phyloP scores from a whole-genome alignment of 2,797 vertebrate species.

The Oceanodroma leucorhoa region DNA sequence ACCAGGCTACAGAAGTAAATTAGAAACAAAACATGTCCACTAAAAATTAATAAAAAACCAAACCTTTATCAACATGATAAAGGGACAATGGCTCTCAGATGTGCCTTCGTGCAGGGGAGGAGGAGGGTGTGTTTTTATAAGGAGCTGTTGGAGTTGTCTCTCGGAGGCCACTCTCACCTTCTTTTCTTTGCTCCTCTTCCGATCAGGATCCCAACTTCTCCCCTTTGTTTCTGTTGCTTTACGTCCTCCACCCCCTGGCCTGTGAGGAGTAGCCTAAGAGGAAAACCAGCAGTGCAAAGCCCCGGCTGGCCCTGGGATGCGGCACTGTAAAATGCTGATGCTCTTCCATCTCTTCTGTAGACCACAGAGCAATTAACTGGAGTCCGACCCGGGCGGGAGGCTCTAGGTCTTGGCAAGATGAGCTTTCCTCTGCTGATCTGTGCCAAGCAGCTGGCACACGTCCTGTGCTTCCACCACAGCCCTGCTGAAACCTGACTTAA shows the following conservation, averaged over 20 bases:
- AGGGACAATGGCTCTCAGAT: not conserved
- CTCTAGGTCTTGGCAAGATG: not conserved
- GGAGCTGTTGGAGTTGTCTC: not conserved
- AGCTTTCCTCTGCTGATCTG: not conserved
- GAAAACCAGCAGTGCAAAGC: not conserved
- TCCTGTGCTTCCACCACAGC: not conserved
- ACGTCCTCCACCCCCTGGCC: not conserved
- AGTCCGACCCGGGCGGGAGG: not conserved
- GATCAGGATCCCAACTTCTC: not conserved
- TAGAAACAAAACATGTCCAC: not conserved
- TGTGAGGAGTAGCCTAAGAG: not conserved
- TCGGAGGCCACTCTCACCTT: not conserved
- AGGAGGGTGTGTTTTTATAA: not conserved
- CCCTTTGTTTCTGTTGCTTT: not conserved
- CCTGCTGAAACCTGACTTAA: not conserved
- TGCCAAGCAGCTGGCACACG: not conserved
- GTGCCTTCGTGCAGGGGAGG: not conserved
- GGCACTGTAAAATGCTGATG: not conserved
- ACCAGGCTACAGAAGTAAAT: not conserved
- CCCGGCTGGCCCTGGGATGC: not conserved
- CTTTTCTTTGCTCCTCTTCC: not conserved
- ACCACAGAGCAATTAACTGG: not conserved
- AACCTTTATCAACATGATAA: not conserved
- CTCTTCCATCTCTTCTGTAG: not conserved
- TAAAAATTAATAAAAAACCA: not conserved